Evolutionary conservation across 2,888 invertebrate genomes (phyloP), one percentile per base, ranked within the genome.

Genomic region (Diloba caeruleocephala): DNA sequence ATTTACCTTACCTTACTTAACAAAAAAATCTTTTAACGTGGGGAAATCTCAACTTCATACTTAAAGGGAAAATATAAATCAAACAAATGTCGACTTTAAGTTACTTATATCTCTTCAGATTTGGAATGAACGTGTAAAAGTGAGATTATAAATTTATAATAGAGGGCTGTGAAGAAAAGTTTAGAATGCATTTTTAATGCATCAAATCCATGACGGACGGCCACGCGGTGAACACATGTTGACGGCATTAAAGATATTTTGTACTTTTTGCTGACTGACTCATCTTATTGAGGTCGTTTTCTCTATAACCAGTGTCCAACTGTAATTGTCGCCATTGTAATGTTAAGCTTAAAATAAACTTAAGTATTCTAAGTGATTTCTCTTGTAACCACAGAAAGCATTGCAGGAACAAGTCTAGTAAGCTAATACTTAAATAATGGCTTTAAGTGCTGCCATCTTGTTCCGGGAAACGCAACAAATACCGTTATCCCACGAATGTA

Each of bases 341-440:
- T 43, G 55, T 59, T 49, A 61, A 45, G 55, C 67, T 71, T 59
- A 59, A 73, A 60, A 52, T 28, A 53, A 41, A 51, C 72, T 71
- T 55, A 49, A 41, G 59, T 65, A 44, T 59, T 60, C 49, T 71
- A 79, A 81, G 78, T 83, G 78, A 74, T 79, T 84, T 85, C 71
- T 81, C 82, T 77, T 74, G 81, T 82, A 70, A 61, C 71, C 53
- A 59, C 44, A 66, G 67, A 64, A 73, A 74, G 65, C 71, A 69
- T 50, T 48, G 53, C 51, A 63, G 56, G 54, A 70, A 76, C 78
- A 63, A 66, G 74, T 78, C 63, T 53, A 65, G 73, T 72, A 53
- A 55, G 37, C 36, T 65, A 65, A 77, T 72, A 76, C 44, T 71
- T 61, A n/a, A n/a, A n/a, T n/a, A 43, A 62, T 63, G 34, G 61